Base-by-base conservation (phyloP, 2,113 vertebrate genomes). In the Leucosticte australis region DNA sequence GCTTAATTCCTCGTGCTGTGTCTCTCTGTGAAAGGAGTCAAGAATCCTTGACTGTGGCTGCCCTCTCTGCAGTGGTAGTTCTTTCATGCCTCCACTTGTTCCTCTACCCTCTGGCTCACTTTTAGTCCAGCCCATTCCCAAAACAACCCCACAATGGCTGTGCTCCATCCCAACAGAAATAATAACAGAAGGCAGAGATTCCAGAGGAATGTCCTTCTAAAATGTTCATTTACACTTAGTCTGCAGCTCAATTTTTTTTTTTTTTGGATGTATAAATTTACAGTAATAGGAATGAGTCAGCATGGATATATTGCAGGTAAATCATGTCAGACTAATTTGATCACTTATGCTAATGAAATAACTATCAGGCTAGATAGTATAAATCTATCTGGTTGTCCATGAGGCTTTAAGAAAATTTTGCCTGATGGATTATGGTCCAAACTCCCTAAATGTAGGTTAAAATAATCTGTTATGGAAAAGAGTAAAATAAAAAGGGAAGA, bases 271-370 rank as follows among this genome's bases (percentile, higher is more conserved):
- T 60, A 65, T 68, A 69, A 49, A 92, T 95, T 94, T 87, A 35
- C 83, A 57, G 65, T 87, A 75, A 78, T 15, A 68, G 35, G 62
- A 77, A 42, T 87, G 84, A 85, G 81, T 96, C 92, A 93, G 91
- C 52, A 21, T 41, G 37, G 71, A 47, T 70, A 35, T 77, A 57
- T 55, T 60, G 81, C 82, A 94, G 69, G 93, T 95, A 90, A 96
- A 81, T 96, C 93, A 86, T 44, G 60, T 92, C 75, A 62, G 75
- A 28, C 81, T 94, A 91, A 95, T 93, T 83, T 91, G 93, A 91
- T 94, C 91, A 68, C 89, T 91, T 95, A 74, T 80, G 64, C 87
- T 96, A 95, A 94, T 90, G 82, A 93, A 95, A 86, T 88, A 94
- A 90, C 91, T 94, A 70, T 93, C 74, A 63, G 68, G 73, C 89